Percentiles rank a stretch among this genome's conserved stretches.
These are phyloP conservation scores for Pygoscelis antarcticus DNA, from an alignment of 2,113 vertebrate genomes.

Conservation along the genomic window DNA sequence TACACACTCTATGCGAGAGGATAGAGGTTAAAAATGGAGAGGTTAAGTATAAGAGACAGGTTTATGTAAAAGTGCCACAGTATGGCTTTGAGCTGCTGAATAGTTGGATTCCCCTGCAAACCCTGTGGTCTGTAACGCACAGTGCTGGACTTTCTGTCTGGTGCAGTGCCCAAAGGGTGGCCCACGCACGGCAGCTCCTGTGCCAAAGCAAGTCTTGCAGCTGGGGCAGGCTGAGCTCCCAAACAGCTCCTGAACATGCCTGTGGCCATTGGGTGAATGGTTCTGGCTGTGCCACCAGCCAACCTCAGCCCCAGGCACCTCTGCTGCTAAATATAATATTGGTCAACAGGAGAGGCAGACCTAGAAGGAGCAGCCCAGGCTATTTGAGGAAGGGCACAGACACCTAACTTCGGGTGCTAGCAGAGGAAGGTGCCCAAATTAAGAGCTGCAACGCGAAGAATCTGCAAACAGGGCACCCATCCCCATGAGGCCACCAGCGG, in stretches of 20 bases:
- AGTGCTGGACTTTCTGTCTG: background rate
- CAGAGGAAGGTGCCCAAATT: background rate
- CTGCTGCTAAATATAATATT: background rate
- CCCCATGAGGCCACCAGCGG: no score
- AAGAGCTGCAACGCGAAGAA: background rate
- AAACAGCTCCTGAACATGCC: background rate
- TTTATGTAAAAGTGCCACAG: background rate
- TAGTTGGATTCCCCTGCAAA: background rate
- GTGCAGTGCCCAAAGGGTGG: background rate
- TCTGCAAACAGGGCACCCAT: background rate
- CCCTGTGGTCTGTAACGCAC: no score
- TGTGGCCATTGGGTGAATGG: background rate
- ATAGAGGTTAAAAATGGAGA: background rate
- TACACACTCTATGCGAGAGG: background rate
- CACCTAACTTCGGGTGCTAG: background rate
- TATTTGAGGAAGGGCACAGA: background rate
- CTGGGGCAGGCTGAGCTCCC: background rate
- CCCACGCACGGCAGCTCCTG: rapidly evolving
- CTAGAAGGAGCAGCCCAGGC: background rate
- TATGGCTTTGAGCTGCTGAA: background rate
- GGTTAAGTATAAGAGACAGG: background rate
- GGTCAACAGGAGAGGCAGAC: background rate
- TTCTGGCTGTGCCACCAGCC: background rate
- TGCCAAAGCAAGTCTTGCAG: background rate
- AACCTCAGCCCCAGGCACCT: background rate